Conservation (phyloP, 1,140 invertebrate species). For the Odontomachus brunneus region DNA sequence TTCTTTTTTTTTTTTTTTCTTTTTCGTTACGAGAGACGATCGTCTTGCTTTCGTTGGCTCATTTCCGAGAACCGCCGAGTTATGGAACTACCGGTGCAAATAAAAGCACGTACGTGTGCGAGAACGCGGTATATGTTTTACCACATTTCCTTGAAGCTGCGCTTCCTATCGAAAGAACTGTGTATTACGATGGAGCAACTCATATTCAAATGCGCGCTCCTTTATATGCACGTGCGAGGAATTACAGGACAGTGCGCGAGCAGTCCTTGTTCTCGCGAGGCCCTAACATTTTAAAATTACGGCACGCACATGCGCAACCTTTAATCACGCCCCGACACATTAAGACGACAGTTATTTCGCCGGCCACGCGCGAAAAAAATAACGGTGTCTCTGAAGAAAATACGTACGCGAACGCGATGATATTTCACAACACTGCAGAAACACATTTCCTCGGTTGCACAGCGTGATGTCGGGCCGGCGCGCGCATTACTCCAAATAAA, state of each 20-base stretch:
- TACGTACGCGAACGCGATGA: conserved; percentile 7
- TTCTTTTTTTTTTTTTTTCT: background rate
- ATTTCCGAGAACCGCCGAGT: background rate
- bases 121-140: background rate
- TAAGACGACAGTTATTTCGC: conserved; percentile 58
- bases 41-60: conserved; percentile 10
- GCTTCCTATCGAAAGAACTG: background rate
- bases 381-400: conserved; percentile 41
- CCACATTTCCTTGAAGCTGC: background rate
- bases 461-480: conserved; percentile 39
- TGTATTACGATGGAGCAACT: background rate
- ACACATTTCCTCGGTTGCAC: conserved; percentile 35
- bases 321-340: conserved; percentile 51
- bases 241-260: conserved; percentile 6
- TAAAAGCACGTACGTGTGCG: background rate
- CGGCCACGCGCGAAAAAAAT: conserved; percentile 42
- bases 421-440: conserved; percentile 43
- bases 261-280: background rate
- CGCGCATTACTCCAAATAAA: conserved; percentile 49
- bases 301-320: conserved; percentile 40
- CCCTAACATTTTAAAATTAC: conserved; percentile 39
- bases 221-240: background rate
- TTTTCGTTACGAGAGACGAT: background rate
- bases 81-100: background rate
- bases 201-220: background rate